A percentile compares a stretch with the other conserved stretches of the same genome.
Conservation (phyloP, 2,888 invertebrate species). For the Ophion slaviceki region DNA sequence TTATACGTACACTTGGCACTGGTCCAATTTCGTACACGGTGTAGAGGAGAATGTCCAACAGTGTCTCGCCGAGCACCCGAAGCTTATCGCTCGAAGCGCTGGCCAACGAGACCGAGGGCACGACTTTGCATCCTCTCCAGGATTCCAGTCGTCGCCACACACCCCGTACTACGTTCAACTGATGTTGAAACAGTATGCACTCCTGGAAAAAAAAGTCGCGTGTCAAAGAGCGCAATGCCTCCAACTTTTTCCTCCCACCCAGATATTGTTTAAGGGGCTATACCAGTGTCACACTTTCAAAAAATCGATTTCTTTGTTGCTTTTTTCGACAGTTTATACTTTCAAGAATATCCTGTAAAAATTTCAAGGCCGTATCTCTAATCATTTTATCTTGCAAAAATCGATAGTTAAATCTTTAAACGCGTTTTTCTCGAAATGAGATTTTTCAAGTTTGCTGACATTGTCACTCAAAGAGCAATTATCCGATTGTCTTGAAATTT, state of each 20-base stretch:
- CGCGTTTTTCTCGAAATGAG: no score
- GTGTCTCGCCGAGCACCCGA: slow-evolving; percentile 91
- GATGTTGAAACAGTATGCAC: slow-evolving; percentile 94
- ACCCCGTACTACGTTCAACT: slow-evolving; percentile 92
- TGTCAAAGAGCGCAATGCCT: not conserved
- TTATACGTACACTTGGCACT: slow-evolving; percentile 80
- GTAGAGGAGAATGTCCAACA: slow-evolving; percentile 92
- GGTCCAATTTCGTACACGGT: slow-evolving; percentile 87
- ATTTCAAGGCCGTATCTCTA: no score
- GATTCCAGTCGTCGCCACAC: slow-evolving; percentile 91
- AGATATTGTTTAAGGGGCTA: not conserved
- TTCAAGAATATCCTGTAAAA: no score
- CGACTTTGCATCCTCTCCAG: slow-evolving; percentile 79
- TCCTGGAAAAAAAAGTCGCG: slow-evolving; percentile 85
- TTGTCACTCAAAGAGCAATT: no score
- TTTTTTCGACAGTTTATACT: no score
- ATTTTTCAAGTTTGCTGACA: no score
- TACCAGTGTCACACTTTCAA: not conserved
- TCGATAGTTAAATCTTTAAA: no score
- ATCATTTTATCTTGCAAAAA: no score
- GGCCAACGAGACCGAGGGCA: slow-evolving; percentile 84
- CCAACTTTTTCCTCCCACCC: not conserved
- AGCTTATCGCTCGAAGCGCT: slow-evolving; percentile 93
- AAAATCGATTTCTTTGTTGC: not conserved
- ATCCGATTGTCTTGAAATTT: no score